phyloP scores from a whole-genome alignment of 2,113 vertebrate genomes.

The Sinocyclocheilus anophthalmus region DNA sequence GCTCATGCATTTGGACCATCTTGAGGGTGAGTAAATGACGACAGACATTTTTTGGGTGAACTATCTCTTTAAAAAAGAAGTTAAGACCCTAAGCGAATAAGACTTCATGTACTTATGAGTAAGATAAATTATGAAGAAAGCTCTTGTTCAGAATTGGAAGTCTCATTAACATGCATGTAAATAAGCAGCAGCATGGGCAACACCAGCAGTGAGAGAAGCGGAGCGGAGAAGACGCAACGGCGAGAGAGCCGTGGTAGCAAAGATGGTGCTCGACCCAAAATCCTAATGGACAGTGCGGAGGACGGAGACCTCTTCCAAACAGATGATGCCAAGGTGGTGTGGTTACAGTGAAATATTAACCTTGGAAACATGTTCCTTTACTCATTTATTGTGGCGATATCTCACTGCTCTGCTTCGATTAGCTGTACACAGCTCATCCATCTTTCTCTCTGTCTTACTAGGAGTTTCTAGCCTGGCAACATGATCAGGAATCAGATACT shows the following conservation, averaged over 20 bases:
- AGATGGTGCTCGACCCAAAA: slow-evolving; percentile 86
- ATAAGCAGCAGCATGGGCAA: slow-evolving; percentile 84
- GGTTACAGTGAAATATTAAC: not conserved
- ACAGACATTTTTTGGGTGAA: too few relatives aligned
- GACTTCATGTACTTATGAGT: too few relatives aligned
- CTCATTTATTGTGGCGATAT: not conserved
- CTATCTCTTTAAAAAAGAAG: too few relatives aligned
- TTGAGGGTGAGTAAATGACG: too few relatives aligned
- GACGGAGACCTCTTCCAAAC: slow-evolving; percentile 88
- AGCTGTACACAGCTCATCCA: not conserved
- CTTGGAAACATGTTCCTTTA: not conserved
- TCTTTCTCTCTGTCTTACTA: slow-evolving; percentile 76
- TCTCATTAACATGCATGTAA: not conserved
- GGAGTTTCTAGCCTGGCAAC: slow-evolving; percentile 94
- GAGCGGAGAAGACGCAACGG: slow-evolving; percentile 80
- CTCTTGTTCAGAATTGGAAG: too few relatives aligned
- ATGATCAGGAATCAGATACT: slow-evolving; percentile 86
- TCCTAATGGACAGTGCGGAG: slow-evolving; percentile 91
- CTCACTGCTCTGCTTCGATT: slow-evolving; percentile 67
- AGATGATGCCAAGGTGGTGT: slow-evolving; percentile 87
- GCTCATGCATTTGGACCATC: too few relatives aligned
- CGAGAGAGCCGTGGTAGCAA: slow-evolving; percentile 83
- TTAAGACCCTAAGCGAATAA: too few relatives aligned
- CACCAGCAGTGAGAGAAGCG: slow-evolving; percentile 89
- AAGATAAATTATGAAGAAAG: too few relatives aligned